A percentile compares a stretch with the other conserved stretches of the same genome.
Evolutionary conservation across 2,113 vertebrate genomes (phyloP).

Genomic region (Orientallactaga bullata): DNA sequence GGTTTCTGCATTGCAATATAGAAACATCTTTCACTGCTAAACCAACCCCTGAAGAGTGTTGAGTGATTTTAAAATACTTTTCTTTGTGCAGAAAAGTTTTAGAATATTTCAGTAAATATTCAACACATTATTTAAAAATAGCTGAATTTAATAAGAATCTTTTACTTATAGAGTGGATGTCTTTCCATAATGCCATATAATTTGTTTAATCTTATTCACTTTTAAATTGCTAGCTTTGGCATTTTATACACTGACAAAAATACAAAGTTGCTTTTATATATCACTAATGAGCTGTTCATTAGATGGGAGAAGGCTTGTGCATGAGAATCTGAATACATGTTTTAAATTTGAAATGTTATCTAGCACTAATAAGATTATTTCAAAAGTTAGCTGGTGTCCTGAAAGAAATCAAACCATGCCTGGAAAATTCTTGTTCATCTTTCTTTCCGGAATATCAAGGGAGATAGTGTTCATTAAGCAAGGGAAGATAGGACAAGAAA

Average conservation of each 20-base stretch:
- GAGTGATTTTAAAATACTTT: background rate
- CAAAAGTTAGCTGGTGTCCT: background rate
- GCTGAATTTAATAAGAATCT: constrained; percentile 12
- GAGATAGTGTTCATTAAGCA: background rate
- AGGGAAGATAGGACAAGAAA: background rate
- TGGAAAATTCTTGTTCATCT: background rate
- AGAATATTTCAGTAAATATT: constrained; percentile 11
- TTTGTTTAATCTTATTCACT: background rate
- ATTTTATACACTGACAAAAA: background rate
- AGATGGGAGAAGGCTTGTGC: background rate
- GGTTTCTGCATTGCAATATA: constrained; percentile 47
- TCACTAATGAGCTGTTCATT: background rate
- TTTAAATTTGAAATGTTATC: background rate
- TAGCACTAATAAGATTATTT: background rate
- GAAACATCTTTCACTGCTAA: constrained; percentile 51
- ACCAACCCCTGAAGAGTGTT: background rate
- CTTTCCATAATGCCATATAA: background rate
- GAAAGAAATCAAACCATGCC: background rate
- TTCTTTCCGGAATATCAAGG: background rate
- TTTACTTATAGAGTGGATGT: background rate
- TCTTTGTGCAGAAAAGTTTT: background rate
- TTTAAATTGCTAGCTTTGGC: constrained; percentile 2
- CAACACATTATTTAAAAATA: constrained; percentile 17
- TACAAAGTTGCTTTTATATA: background rate
- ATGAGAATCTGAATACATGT: background rate